Base-by-base conservation (phyloP, 1,140 invertebrate species). In the Ectropis grisescens region DNA sequence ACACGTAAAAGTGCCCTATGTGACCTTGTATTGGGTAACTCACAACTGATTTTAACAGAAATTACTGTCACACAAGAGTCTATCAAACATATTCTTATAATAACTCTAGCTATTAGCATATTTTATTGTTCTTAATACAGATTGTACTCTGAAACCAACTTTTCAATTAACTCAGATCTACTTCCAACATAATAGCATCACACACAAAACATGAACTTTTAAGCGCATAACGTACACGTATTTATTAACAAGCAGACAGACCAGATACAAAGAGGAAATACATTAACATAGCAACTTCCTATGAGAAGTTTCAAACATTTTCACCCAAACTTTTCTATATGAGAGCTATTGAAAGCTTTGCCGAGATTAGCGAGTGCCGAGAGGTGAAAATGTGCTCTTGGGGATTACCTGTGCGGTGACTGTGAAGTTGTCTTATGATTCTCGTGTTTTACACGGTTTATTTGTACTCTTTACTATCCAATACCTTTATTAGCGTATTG, bases 301-400 rank as follows among this genome's bases (percentile, higher is more conserved):
- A 53, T 58, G 56, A 52, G 54, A 56, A 76, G 69, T 76, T 76
- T 58, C 31, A 62, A 76, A 76, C 70, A 75, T 74, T 79, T 74
- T 72, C 61, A 58, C 48, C 49, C 36, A 64, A 80, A 80, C 71
- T 80, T 80, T 76, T 80, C 75, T 72, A 76, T 79, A 72, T 66
- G 58, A 53, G 66, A 66, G 56, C 61, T 70, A 80, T 79, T 76
- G 75, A 80, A 76, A 76, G 75, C 74, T 53, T 61, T 53, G 47
- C 50, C 50, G 68, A 74, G 68, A 79, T 79, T 79, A 79, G 64
- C 70, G 62, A n/a, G n/a, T n/a, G n/a, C n/a, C 55, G 44, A 43
- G 51, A 48, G 50, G 59, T 67, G 67, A 57, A 67, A 67, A 74
- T 71, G 61, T 53, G 41, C 58, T 67, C 42, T 70, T 52, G 69